phyloP scores from a whole-genome alignment of 2,113 vertebrate species.

The Hippocampus comes region DNA sequence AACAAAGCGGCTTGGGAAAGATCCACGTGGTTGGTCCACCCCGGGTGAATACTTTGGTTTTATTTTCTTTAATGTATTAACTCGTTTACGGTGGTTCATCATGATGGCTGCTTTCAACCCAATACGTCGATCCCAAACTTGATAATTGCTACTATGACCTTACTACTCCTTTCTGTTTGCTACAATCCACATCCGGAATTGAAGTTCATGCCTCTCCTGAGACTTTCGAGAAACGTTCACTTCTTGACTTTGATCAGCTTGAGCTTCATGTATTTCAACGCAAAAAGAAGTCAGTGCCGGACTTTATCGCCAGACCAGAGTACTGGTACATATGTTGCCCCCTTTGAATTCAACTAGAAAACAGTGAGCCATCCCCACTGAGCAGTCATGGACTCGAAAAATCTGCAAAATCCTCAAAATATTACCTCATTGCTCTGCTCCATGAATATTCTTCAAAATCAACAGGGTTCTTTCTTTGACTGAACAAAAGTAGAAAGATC shows the following conservation, averaged over 20 bases:
- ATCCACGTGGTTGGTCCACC: constrained; percentile 15
- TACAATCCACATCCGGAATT: constrained; percentile 32
- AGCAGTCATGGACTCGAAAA: background rate
- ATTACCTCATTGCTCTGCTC: background rate
- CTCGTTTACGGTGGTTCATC: constrained; percentile 24
- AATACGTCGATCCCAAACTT: constrained; percentile 6
- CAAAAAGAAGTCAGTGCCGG: background rate
- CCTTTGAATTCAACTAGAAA: background rate
- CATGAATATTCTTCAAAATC: background rate
- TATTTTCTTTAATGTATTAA: background rate
- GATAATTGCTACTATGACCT: background rate
- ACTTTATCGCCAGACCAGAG: background rate
- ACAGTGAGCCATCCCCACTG: background rate
- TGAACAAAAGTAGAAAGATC: background rate
- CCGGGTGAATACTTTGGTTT: background rate
- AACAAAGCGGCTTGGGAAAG: constrained; percentile 16
- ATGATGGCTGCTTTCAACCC: constrained; percentile 19
- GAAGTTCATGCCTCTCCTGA: constrained; percentile 26
- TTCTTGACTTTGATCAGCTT: background rate
- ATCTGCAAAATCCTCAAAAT: background rate
- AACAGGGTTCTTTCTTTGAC: background rate
- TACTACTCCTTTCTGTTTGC: constrained; percentile 10
- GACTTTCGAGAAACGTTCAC: background rate
- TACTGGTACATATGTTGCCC: background rate
- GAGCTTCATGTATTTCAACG: background rate